Evolutionary conservation across 2,797 vertebrate species (phyloP).

Genomic region (Tarsius wallacei): DNA sequence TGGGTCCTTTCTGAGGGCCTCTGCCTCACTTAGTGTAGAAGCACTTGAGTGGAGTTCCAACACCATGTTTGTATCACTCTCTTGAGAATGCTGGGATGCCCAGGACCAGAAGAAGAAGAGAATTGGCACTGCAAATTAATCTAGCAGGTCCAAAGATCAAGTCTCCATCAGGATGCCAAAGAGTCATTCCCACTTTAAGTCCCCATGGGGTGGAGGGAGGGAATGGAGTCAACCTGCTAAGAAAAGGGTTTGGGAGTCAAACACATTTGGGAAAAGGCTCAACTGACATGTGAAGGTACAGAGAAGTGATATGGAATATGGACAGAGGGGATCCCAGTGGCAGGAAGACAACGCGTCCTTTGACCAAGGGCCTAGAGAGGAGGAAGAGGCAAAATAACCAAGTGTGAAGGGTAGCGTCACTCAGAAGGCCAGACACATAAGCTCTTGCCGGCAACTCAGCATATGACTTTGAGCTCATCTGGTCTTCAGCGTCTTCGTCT

Average conservation of each 20-base stretch:
- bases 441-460: slow-evolving; percentile 65
- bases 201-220: background rate
- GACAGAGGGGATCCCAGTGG: background rate
- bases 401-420: background rate
- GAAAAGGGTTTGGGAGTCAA: slow-evolving; percentile 67
- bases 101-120: slow-evolving; percentile 32
- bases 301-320: background rate
- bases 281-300: slow-evolving; percentile 23
- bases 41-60: background rate
- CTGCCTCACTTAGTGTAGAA: slow-evolving; percentile 27
- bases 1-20: background rate
- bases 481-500: slow-evolving; percentile 63
- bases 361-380: background rate
- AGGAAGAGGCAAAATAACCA: background rate
- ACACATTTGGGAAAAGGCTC: slow-evolving; percentile 52
- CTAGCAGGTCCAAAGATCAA: slow-evolving; percentile 44
- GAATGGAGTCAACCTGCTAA: slow-evolving; percentile 46
- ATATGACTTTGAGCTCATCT: slow-evolving; percentile 65
- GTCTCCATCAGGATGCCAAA: slow-evolving; percentile 39
- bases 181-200: slow-evolving; percentile 36
- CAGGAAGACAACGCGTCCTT: slow-evolving; percentile 5
- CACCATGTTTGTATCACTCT: background rate
- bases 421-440: slow-evolving; percentile 59
- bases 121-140: slow-evolving; percentile 41
- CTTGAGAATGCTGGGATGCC: background rate